Evolutionary conservation across 1,140 invertebrate genomes (phyloP).

Genomic region (Drosophila sproati): DNA sequence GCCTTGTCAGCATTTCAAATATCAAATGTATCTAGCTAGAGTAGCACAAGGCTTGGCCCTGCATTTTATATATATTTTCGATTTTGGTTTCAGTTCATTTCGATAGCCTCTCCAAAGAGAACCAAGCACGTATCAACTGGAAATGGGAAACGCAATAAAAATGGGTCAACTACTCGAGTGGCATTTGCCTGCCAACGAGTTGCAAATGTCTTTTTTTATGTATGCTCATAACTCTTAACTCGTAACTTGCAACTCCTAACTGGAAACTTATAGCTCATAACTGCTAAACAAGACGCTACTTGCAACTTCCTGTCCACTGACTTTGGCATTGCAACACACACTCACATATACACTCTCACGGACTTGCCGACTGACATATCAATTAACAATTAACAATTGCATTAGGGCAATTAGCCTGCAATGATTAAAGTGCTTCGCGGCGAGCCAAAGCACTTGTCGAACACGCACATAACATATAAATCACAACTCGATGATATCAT

Average conservation of each 20-base stretch:
- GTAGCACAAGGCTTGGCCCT: not conserved
- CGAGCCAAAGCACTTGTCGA: conserved; percentile 24
- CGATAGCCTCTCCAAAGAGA: not conserved
- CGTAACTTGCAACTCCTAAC: conserved; percentile 4
- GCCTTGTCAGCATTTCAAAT: conserved; percentile 2
- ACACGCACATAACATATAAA: conserved; percentile 51
- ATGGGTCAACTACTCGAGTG: conserved; percentile 62
- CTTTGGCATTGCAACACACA: conserved; percentile 28
- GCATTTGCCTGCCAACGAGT: not conserved
- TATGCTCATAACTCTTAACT: conserved; percentile 46
- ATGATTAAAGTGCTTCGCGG: conserved; percentile 25
- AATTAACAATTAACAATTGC: conserved; percentile 77
- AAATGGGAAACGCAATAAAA: conserved; percentile 23
- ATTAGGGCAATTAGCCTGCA: conserved; percentile 62
- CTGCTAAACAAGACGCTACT: conserved; percentile 16
- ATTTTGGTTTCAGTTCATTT: not conserved
- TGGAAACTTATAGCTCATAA: conserved; percentile 20
- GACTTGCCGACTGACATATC: conserved; percentile 46
- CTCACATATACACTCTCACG: conserved; percentile 13
- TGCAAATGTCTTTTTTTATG: conserved; percentile 50
- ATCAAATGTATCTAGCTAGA: not conserved
- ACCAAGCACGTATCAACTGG: conserved; percentile 11
- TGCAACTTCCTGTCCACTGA: conserved; percentile 65
- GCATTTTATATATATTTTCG: too few relatives aligned
- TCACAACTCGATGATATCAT: conserved; percentile 56